Percentiles rank a stretch among this genome's conserved stretches.
Conservation (phyloP, 2,888 invertebrate species). For the Chesias legatella region DNA sequence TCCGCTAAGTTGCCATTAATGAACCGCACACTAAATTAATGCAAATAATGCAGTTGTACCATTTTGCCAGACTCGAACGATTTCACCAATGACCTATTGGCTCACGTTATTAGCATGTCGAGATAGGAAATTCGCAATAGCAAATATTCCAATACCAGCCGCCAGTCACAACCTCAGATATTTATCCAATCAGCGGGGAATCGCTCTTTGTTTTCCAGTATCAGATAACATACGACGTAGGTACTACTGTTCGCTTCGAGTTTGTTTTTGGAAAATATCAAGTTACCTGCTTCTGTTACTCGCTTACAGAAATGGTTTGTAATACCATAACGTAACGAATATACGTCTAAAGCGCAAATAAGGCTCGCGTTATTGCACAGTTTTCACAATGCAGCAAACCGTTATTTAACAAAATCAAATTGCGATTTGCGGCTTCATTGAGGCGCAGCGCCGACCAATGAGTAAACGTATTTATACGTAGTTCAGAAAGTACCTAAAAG, state of each 20-base stretch:
- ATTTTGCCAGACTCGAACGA: slow-evolving; percentile 28
- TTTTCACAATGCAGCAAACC: slow-evolving; percentile 42
- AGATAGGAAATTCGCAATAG: slow-evolving; percentile 47
- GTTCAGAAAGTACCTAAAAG: neutral
- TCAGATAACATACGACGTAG: slow-evolving; percentile 21
- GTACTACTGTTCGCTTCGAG: slow-evolving; percentile 21
- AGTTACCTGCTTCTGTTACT: slow-evolving; percentile 1
- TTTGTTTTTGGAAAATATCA: slow-evolving; percentile 23
- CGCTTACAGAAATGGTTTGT: neutral
- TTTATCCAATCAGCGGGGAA: slow-evolving; percentile 43
- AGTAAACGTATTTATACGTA: slow-evolving; percentile 16
- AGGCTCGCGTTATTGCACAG: neutral
- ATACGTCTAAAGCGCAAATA: too few relatives aligned
- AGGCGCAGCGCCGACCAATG: slow-evolving; percentile 23
- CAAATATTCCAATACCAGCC: slow-evolving; percentile 39
- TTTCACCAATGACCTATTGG: slow-evolving; percentile 42
- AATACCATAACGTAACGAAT: neutral
- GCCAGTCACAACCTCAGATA: slow-evolving; percentile 42
- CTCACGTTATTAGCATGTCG: slow-evolving; percentile 44
- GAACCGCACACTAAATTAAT: slow-evolving; percentile 18
- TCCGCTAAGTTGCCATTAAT: neutral
- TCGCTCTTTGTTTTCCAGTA: slow-evolving; percentile 33
- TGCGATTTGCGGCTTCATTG: slow-evolving; percentile 53
- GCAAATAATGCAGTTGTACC: slow-evolving; percentile 9
- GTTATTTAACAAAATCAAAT: slow-evolving; percentile 56